Conservation (phyloP, 2,888 invertebrate species). For the Sicus ferrugineus region DNA sequence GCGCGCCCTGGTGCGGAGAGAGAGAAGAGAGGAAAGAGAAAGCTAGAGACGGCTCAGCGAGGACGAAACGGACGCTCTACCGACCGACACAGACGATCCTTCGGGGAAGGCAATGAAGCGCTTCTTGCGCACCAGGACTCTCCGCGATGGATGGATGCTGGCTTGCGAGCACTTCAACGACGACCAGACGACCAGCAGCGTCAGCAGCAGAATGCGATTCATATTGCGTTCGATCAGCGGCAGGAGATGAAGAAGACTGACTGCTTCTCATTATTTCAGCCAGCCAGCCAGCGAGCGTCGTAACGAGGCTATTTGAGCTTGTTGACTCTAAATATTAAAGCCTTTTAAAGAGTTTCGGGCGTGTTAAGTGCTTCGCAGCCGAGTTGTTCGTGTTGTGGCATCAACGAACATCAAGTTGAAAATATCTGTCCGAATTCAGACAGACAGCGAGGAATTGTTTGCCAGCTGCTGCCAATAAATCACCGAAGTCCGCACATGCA, state of each 20-base stretch:
- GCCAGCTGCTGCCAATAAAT: too few species aligned
- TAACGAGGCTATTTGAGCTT: background rate
- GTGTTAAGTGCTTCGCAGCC: background rate
- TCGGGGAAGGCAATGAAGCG: constrained; percentile 69
- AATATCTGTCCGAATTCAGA: too few species aligned
- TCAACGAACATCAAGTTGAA: too few species aligned
- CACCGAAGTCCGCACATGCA: too few species aligned
- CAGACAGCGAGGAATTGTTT: too few species aligned
- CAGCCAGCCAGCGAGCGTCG: background rate
- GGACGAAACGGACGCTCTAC: constrained; percentile 37
- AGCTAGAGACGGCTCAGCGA: background rate
- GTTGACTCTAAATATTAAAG: constrained; percentile 6
- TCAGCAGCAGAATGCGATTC: constrained; percentile 2
- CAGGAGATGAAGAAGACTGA: constrained; percentile 8
- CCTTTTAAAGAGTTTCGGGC: background rate
- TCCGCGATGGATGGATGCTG: background rate
- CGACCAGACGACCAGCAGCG: background rate
- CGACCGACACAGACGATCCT: constrained; percentile 68
- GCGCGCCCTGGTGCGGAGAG: constrained; percentile 64
- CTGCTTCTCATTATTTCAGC: background rate
- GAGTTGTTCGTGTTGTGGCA: too few species aligned
- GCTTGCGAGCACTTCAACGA: background rate
- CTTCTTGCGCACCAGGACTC: constrained; percentile 54
- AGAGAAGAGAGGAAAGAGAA: background rate
- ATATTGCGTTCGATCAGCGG: constrained; percentile 20